Percentiles rank a stretch among this genome's conserved stretches.
phyloP scores from a whole-genome alignment of 2,797 vertebrate species.

The Thalassophryne amazonica region DNA sequence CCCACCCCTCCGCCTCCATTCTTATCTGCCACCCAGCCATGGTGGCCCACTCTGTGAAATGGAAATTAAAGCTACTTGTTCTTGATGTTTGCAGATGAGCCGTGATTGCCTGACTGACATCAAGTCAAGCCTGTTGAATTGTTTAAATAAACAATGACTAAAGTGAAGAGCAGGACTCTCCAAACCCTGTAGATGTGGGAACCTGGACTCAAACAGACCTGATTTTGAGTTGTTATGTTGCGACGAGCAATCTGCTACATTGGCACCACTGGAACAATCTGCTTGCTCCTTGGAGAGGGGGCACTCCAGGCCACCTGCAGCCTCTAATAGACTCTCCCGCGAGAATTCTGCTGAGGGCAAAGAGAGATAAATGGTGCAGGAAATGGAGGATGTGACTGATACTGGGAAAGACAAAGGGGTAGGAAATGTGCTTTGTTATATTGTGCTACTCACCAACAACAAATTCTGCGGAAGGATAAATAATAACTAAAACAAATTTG shows the following conservation, averaged over 20 bases:
- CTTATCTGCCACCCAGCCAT: neutral
- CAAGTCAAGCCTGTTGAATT: constrained; percentile 21
- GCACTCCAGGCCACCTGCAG: constrained; percentile 54
- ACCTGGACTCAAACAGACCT: constrained; percentile 41
- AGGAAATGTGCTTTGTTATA: neutral
- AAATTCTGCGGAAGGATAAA: too few species aligned
- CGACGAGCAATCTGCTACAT: constrained; percentile 42
- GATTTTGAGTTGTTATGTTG: constrained; percentile 53
- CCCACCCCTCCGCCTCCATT: neutral
- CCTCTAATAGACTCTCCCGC: constrained; percentile 73
- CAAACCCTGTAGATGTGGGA: neutral
- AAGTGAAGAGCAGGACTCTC: constrained; percentile 5
- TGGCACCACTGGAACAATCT: constrained; percentile 39
- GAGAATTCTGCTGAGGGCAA: constrained; percentile 70
- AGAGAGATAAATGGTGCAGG: constrained; percentile 5
- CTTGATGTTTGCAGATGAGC: constrained; percentile 31
- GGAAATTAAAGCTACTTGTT: constrained; percentile 37
- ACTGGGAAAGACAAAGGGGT: neutral
- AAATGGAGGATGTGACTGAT: neutral
- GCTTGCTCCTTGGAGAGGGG: constrained; percentile 56
- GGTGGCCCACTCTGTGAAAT: constrained; percentile 16
- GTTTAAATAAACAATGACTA: constrained; percentile 25
- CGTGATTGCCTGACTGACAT: constrained; percentile 32
- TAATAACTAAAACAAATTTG: too few species aligned
- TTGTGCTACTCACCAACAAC: too few species aligned